Evolutionary conservation across 2,797 vertebrate genomes (phyloP).

Genomic region (Buceros bicornis): DNA sequence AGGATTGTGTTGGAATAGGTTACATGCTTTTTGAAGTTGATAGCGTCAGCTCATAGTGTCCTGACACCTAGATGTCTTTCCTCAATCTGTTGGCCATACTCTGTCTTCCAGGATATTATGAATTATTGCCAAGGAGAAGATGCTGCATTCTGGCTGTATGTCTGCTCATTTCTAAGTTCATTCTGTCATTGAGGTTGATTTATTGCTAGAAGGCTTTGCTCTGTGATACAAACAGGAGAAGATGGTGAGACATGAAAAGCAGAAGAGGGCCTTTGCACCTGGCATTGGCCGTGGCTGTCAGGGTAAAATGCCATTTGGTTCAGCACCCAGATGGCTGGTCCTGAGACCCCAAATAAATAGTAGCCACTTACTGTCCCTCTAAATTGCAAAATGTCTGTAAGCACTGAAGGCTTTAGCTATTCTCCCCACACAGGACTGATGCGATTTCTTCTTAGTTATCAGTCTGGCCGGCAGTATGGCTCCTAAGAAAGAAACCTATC

Average conservation of each 20-base stretch:
- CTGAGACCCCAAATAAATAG: not conserved
- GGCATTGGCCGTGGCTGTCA: not conserved
- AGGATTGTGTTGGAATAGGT: not conserved
- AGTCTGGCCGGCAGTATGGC: not conserved
- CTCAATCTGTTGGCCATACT: fast-evolving
- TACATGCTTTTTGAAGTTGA: not conserved
- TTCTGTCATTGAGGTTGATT: not conserved
- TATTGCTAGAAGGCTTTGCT: not conserved
- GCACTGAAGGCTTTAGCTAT: not conserved
- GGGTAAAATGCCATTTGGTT: not conserved
- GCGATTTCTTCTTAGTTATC: not conserved
- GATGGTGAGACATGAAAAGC: not conserved
- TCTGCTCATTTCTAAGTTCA: not conserved
- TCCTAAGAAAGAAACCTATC: not conserved
- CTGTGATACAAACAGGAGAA: not conserved
- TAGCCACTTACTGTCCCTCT: fast-evolving
- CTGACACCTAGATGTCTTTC: not conserved
- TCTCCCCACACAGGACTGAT: not conserved
- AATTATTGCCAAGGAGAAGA: not conserved
- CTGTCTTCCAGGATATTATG: not conserved
- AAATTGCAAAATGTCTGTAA: not conserved
- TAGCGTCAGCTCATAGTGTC: not conserved
- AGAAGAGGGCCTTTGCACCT: not conserved
- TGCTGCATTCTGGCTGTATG: not conserved
- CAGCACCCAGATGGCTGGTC: not conserved